These are phyloP conservation scores for Drosophila sp. DNA, from an alignment of 1,140 invertebrate genomes.

Conservation along the genomic window DNA sequence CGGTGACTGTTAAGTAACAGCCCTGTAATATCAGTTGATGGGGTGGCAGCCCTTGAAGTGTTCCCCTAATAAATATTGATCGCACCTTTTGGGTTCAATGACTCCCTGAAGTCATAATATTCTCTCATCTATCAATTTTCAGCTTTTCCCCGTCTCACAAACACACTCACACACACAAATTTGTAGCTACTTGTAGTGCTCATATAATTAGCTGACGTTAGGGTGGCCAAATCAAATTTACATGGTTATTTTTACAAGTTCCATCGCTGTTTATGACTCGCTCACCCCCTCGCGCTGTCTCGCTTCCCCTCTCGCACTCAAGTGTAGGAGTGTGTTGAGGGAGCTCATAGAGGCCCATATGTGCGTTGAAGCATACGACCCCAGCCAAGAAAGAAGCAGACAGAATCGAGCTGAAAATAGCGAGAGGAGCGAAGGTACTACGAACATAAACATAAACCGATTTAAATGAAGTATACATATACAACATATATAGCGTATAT, in stretches of 20 bases:
- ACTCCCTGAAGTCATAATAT: conserved; percentile 47
- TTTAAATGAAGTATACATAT: conserved; percentile 47
- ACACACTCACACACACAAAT: conserved; percentile 55
- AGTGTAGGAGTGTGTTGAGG: background rate
- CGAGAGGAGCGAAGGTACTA: conserved; percentile 24
- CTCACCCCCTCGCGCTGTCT: background rate
- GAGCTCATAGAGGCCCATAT: conserved; percentile 42
- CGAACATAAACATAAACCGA: conserved; percentile 35
- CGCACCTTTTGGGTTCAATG: conserved; percentile 66
- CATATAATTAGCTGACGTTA: conserved; percentile 70
- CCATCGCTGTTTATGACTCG: conserved; percentile 36
- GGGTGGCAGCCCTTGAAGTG: conserved; percentile 23
- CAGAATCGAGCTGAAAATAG: conserved; percentile 60
- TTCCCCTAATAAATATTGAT: conserved; percentile 36
- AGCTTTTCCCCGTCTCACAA: conserved; percentile 41
- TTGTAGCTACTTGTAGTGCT: conserved; percentile 48
- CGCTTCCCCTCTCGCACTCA: conserved; percentile 5
- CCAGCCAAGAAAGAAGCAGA: conserved; percentile 73
- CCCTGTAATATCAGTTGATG: background rate
- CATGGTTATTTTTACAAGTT: conserved; percentile 78
- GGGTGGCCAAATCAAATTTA: conserved; percentile 77
- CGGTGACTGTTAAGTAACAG: conserved; percentile 11
- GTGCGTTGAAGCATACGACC: conserved; percentile 70
- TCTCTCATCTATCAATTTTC: conserved; percentile 44
- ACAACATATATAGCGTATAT: conserved; percentile 4